Base-by-base conservation (phyloP, 2,113 vertebrate species). In the Oryzias celebensis region DNA sequence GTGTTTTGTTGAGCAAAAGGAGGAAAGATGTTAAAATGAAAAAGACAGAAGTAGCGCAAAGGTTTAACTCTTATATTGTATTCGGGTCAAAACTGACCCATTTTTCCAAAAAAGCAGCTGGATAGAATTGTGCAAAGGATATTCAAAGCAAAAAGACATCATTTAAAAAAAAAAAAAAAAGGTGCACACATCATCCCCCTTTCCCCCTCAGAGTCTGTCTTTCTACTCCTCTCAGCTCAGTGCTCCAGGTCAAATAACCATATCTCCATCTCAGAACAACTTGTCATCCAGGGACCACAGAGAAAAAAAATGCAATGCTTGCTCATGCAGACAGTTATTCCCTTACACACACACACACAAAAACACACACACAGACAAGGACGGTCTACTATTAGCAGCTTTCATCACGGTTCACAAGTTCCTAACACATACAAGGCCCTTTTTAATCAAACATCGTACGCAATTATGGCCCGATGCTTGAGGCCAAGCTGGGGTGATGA, bases 191-290 rank as follows among this genome's bases (percentile, higher is more conserved):
- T 49, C 56, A 52, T 48, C 53, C 62, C 71, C 50, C 41, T 62
- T 7, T 22, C 47, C 64, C 53, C 58, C 24, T 47, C 62, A 61
- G 79, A 61, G 58, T 86, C 75, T 83, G 62, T 81, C 84, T 78
- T 62, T 77, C 60, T 73, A 67, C 68, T 70, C 85, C 47, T 79
- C 73, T 78, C 75, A 71, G 67, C 73, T 81, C 66, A 52, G 54
- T 62, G 85, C 87, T 85, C 63, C 48, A 4, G 86, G 88, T 87
- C 83, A 88, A 75, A 85, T 78, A 81, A 89, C 74, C 82, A 88
- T 71, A 89, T 85, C 81, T 87, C 75, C 77, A 78, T 84, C 86
- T 82, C 75, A 81, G 67, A 71, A 78, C 65, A 73, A 82, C 73
- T 85, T 86, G 62, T 81, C 65, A 77, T 77, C 80, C 69, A 63